Evolutionary conservation across 1,140 invertebrate species (phyloP), one percentile per base, ranked within the genome.

Genomic region (Anastrepha obliqua): DNA sequence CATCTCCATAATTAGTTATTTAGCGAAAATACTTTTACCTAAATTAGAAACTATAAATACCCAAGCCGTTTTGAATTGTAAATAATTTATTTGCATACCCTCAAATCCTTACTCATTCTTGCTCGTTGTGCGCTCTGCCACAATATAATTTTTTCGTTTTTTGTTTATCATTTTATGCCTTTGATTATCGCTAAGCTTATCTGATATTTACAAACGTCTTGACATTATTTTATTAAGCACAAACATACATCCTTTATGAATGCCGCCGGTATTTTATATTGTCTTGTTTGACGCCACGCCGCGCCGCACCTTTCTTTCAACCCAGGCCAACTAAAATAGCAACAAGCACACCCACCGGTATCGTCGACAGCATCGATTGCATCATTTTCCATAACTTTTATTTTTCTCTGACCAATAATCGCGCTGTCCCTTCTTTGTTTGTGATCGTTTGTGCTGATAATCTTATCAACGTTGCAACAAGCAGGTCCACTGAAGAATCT

Each of bases 391-490:
- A 81, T 81, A 20, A 67, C 20, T 67, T 39, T 67, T 39, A 67
- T 58, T 55, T 9, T 55, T 51, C 74, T 17, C 20, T 81, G 74
- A 81, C 47, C 74, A 81, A 11, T n/a, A 9, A n/a, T 20, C n/a
- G 44, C 17, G 7, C 17, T 9, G 74, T 29, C 29, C 29, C 44
- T 55, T 7, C n/a, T 81, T 81, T 81, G 17, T 47, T 81, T 55
- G 47, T n/a, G 74, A 81, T 81, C 17, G 74, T 8, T 81, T 81
- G 47, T 11, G 74, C 74, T 81, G 74, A 81, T 81, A 81, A 81
- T 55, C 74, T 81, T 51, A 81, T 81, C 74, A 55, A 55, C n/a
- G 70, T 17, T 17, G 44, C 44, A 78, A 78, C 47, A 9, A 55
- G 74, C n/a, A 20, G 20, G 0, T 81, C 74, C 2, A 51, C 20